Base-by-base conservation (phyloP, 2,113 vertebrate species). In the Nicator chloris region DNA sequence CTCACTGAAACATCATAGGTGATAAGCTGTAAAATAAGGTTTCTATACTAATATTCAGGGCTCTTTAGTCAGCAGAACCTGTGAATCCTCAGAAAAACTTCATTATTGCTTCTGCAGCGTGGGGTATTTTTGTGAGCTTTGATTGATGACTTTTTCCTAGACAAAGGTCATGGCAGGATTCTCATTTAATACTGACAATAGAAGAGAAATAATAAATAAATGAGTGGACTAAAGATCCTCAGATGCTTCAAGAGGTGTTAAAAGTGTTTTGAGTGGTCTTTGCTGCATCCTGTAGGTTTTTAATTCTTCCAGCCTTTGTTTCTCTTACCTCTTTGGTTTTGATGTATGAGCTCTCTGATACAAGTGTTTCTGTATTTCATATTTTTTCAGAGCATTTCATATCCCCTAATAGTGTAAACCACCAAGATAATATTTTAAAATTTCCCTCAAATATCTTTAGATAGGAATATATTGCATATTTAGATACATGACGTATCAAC, bases 21-120 rank as follows among this genome's bases (percentile, higher is more conserved):
- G 35, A 60, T 57, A 88, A 93, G 18, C 22, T 86, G 22, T 68
- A 84, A 95, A 96, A 59, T 51, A n/a, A 79, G 44, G 17, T 82
- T 84, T 66, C 35, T 64, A 0, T 35, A 23, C 42, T 30, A 49
- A 66, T 37, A 30, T 19, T 49, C 28, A 50, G 22, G 44, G 15
- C 9, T 83, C 13, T 69, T 65, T 30, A 27, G 27, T 28, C 64
- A 45, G 13, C 50, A 86, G 56, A 49, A 10, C 24, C 59, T 27
- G 44, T 68, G 59, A 81, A 78, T 42, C 24, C 15, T 79, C 50
- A 51, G 59, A 90, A 57, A 57, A 21, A 9, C 42, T 81, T 73
- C 60, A 66, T 61, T 64, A 47, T 28, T 81, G 13, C 14, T 63
- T 8, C n/a, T 79, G 16, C 23, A 35, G 19, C 3, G 11, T 30